Evolutionary conservation across 2,797 vertebrate genomes (phyloP), one percentile per base, ranked within the genome.

Genomic region (Enteromius trimaculatus): DNA sequence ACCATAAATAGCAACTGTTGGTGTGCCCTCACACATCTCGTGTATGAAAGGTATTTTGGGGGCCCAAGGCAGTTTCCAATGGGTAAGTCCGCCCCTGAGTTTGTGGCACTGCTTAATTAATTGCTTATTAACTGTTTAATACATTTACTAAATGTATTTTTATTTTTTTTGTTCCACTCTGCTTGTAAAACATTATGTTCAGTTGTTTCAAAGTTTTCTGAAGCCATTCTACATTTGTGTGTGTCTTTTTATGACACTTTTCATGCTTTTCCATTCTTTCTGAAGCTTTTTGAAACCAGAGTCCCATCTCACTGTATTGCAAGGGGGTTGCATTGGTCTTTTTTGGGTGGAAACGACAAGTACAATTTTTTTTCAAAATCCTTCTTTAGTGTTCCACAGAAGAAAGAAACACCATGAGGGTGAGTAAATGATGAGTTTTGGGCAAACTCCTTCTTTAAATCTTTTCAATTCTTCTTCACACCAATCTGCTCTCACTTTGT

Each of bases 361-460:
- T 34, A 51, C 11, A 37, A 10, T n/a, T n/a, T 26, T 23, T 19
- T 39, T 47, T 34, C 26, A 65, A 16, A 79, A 66, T 79, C 26
- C 5, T 51, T 19, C 29, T 53, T 51, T 34, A 37, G 47, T 79
- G 21, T 47, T 77, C 26, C 77, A 68, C 21, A 53, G 5, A 51
- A 53, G 17, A 79, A 79, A 68, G 42, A 64, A 44, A 21, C 58
- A 49, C 58, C 31, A 8, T 6, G 19, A 34, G 77, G 7, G 16
- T 2, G 42, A 66, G 77, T 34, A 51, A 66, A 51, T 79, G 23
- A 77, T 47, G 21, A 26, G 58, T 53, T 53, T 21, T 34, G 17
- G 6, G 19, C 9, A 13, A 47, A 53, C 26, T n/a, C 37, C 42
- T 81, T 81, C 42, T 81, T 81, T n/a, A 72, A 62, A 71, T 81